Base-by-base conservation (phyloP, 2,797 vertebrate species). In the Anolis apletophallus region DNA sequence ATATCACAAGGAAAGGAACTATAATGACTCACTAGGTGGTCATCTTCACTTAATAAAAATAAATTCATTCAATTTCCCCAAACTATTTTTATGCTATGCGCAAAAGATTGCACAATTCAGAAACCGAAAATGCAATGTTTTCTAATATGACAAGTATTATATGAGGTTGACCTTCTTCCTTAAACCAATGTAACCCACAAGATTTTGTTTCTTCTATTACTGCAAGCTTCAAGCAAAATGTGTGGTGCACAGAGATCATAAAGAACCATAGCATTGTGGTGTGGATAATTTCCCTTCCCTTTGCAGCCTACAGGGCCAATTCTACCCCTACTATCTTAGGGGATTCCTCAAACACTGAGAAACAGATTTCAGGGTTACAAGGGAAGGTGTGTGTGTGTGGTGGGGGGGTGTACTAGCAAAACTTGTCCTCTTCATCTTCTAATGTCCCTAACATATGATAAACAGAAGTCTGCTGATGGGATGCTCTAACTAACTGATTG, bases 41-140 rank as follows among this genome's bases (percentile, higher is more conserved):
- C 64, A 78, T 74, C 87, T 90, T 76, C 36, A 91, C 0, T 82
- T 89, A 90, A 59, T 88, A 92, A 92, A 94, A 92, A 90, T 90
- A 94, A 88, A 75, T 86, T 85, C 87, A 94, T 55, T 90, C 87
- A 89, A 83, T 88, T 94, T 93, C 87, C 90, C 91, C 82, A 85
- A 89, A 52, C 57, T 94, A 90, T 90, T 94, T 93, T 93, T 91
- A 93, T 89, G 32, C 83, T 46, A 81, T 21, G 90, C 68, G 80
- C 71, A 89, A 57, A 72, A 86, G 4, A 67, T 50, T 89, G 85
- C 73, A 86, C 32, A 82, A 75, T 40, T 73, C 40, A 73, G 19
- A 46, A 73, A 46, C 11, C 13, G 23, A 46, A 46, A 46, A 13
- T n/a, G 71, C 23, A 84, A 72, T n/a, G 82, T 36, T 36, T 10